A percentile compares a stretch with the other conserved stretches of the same genome.
phyloP scores from a whole-genome alignment of 1,140 invertebrate genomes.

The Pseudobourletiella spinata region DNA sequence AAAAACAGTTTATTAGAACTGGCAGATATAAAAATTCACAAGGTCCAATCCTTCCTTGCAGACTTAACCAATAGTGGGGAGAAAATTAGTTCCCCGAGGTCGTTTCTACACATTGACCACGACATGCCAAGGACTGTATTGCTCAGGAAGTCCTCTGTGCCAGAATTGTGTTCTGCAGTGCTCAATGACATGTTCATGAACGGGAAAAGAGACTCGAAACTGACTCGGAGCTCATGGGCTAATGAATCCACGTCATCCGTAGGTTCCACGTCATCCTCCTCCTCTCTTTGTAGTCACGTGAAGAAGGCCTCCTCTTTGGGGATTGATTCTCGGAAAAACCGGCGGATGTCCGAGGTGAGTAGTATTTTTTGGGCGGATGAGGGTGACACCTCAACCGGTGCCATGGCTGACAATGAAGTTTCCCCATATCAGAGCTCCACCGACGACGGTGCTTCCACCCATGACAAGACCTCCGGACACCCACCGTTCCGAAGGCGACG shows the following conservation, averaged over 20 bases:
- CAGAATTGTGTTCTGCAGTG: not conserved
- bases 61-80: not conserved
- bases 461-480: not conserved
- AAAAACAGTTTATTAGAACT: not conserved
- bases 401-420: slow-evolving; percentile 36
- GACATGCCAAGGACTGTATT: not conserved
- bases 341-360: not conserved
- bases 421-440: slow-evolving; percentile 16
- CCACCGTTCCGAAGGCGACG: not conserved
- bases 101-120: too few relatives aligned
- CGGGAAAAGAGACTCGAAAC: not conserved
- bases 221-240: not conserved
- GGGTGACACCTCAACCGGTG: slow-evolving; percentile 37
- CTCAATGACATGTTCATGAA: not conserved
- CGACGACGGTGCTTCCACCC: slow-evolving; percentile 9
- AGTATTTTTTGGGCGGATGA: slow-evolving; percentile 34
- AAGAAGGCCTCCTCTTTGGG: not conserved
- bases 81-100: too few relatives aligned
- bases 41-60: not conserved
- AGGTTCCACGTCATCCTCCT: not conserved
- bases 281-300: not conserved
- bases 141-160: not conserved
- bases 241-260: not conserved
- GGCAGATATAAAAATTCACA: not conserved
- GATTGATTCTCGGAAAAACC: not conserved